These are phyloP conservation scores for Nemoura dubitans DNA, from an alignment of 2,888 invertebrate genomes.

Conservation along the genomic window DNA sequence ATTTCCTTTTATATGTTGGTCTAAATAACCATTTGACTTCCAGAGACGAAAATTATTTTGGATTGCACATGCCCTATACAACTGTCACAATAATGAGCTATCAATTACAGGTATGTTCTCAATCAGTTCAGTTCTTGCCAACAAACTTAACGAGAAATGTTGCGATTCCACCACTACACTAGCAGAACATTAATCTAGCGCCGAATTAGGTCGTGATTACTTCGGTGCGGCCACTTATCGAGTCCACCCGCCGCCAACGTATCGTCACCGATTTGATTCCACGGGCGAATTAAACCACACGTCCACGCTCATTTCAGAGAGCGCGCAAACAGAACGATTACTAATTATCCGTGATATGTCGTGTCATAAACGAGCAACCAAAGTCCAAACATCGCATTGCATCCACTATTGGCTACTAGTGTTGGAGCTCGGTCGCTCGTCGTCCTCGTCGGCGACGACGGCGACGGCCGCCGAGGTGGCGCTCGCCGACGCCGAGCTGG, in stretches of 20 bases:
- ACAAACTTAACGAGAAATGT: not conserved
- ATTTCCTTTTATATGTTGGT: not conserved
- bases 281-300: not conserved
- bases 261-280: not conserved
- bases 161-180: not conserved
- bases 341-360: not conserved
- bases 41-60: not conserved
- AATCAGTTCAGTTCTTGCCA: not conserved
- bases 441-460: slow-evolving; percentile 55
- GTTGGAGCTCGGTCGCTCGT: slow-evolving; percentile 42
- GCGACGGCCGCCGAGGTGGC: slow-evolving; percentile 59
- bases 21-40: not conserved
- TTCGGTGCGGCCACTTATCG: not conserved
- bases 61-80: not conserved
- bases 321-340: not conserved
- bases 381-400: not conserved
- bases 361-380: not conserved
- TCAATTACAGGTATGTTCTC: not conserved
- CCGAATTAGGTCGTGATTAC: not conserved
- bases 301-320: too few species aligned
- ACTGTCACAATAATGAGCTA: not conserved
- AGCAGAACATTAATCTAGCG: not conserved
- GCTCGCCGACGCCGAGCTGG: slow-evolving; percentile 58
- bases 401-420: slow-evolving; percentile 25
- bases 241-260: not conserved